Conservation (phyloP, 2,888 invertebrate genomes). For the Agrotis puta region DNA sequence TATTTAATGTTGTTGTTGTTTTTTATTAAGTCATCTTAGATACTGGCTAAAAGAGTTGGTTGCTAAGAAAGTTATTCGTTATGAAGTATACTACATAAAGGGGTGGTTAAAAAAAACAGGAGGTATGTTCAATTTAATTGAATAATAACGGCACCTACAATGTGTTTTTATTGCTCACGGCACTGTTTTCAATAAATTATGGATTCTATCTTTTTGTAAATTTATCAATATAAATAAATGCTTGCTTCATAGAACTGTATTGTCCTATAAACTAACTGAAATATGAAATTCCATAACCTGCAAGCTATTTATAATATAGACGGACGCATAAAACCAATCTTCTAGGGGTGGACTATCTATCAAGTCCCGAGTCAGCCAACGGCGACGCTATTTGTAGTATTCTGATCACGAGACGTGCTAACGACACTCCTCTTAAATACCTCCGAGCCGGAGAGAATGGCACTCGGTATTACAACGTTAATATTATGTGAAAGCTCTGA, state of each 20-base stretch:
- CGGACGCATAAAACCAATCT: slow-evolving; percentile 43
- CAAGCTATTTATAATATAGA: background rate
- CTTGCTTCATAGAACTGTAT: background rate
- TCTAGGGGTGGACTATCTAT: slow-evolving; percentile 43
- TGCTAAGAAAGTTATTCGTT: too few species aligned
- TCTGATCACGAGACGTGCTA: slow-evolving; percentile 66
- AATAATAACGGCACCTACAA: background rate
- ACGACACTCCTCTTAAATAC: slow-evolving; percentile 64
- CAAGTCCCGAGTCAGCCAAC: slow-evolving; percentile 17
- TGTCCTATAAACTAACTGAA: background rate
- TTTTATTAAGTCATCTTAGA: slow-evolving; percentile 19
- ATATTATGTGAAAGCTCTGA: slow-evolving; percentile 61
- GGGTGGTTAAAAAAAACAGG: background rate
- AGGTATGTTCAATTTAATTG: background rate
- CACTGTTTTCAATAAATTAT: background rate
- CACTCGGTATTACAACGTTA: slow-evolving; percentile 56
- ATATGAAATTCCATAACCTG: background rate
- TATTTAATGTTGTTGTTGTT: background rate
- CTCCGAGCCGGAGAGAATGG: slow-evolving; percentile 48
- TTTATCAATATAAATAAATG: background rate
- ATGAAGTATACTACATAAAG: background rate
- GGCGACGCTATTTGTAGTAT: slow-evolving; percentile 45
- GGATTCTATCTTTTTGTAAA: background rate
- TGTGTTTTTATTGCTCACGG: background rate
- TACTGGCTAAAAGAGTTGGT: background rate